Evolutionary conservation across 2,113 vertebrate species (phyloP), one percentile per base, ranked within the genome.

Genomic region (Heliornis fulica): DNA sequence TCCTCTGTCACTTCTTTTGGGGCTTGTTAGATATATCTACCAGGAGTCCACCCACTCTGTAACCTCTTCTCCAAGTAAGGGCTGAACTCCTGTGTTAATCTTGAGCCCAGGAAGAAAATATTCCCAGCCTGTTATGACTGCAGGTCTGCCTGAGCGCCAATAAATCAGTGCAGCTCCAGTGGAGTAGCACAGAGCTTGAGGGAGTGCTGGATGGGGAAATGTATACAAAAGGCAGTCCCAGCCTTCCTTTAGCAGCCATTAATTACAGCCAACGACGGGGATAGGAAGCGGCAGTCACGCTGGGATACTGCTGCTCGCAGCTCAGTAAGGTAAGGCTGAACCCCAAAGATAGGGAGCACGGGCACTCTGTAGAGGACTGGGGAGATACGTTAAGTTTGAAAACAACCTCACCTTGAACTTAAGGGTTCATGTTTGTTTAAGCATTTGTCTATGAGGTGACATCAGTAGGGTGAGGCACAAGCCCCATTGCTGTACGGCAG

Each of bases 61-160:
- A 93, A 53, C 65, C 65, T 53, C 41, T 84, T 75, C 48, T 75
- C 70, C 61, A 57, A 57, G 36, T 65, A 94, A 91, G 36, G 45
- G 79, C 87, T 61, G 57, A 82, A 41, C 17, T 11, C 56, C 56
- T 41, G 13, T 45, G 56, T 64, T 95, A 87, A 76, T 87, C 79
- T 43, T 72, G 53, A 89, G 56, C 41, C 74, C 69, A 22, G 22
- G 38, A 32, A 91, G 66, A 94, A 93, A 93, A 85, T 85, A 76
- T 82, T 79, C 36, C 66, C 90, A 90, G 78, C 53, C 59, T 97
- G 85, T 91, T 96, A 72, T 83, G 95, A 88, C 96, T 93, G 57
- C 54, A 66, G 84, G 66, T 83, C 91, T 93, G 78, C 45, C 69
- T 51, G 51, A 46, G 46, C 1, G 1, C 59, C 63, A 93, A 88